A percentile compares a stretch with the other conserved stretches of the same genome.
phyloP scores from a whole-genome alignment of 2,888 invertebrate species.

The Carpatolechia fugitivella region DNA sequence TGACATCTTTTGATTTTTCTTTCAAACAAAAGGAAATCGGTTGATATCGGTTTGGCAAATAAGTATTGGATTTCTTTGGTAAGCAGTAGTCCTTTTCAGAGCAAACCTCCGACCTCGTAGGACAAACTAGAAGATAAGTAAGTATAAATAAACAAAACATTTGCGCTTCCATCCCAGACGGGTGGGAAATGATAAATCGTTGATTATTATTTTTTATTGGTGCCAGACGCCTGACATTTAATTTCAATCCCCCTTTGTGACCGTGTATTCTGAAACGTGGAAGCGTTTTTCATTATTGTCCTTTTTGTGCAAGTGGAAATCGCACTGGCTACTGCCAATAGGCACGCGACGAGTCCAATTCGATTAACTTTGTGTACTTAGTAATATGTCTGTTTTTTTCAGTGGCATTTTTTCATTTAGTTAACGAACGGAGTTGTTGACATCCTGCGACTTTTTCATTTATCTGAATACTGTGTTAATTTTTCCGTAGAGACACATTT shows the following conservation, averaged over 20 bases:
- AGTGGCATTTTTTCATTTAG: neutral
- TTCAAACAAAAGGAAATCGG: neutral
- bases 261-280: slow-evolving; percentile 36
- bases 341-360: slow-evolving; percentile 36
- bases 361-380: slow-evolving; percentile 36
- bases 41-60: neutral
- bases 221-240: slow-evolving; percentile 48
- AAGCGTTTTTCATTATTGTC: slow-evolving; percentile 39
- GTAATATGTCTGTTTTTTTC: neutral
- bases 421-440: neutral
- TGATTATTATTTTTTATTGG: slow-evolving; percentile 44
- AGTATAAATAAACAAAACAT: slow-evolving; percentile 4
- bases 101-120: neutral
- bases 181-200: slow-evolving; percentile 35
- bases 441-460: neutral
- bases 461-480: neutral
- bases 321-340: slow-evolving; percentile 36
- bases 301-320: slow-evolving; percentile 39
- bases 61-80: neutral
- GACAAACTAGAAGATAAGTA: neutral
- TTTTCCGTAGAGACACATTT: no score
- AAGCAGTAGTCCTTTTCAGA: neutral
- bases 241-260: slow-evolving; percentile 56
- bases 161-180: slow-evolving; percentile 16
- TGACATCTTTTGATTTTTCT: neutral